Percentiles rank a stretch among this genome's conserved stretches.
These are phyloP conservation scores for Andrena bicolor DNA, from an alignment of 2,888 invertebrate genomes.

Conservation along the genomic window DNA sequence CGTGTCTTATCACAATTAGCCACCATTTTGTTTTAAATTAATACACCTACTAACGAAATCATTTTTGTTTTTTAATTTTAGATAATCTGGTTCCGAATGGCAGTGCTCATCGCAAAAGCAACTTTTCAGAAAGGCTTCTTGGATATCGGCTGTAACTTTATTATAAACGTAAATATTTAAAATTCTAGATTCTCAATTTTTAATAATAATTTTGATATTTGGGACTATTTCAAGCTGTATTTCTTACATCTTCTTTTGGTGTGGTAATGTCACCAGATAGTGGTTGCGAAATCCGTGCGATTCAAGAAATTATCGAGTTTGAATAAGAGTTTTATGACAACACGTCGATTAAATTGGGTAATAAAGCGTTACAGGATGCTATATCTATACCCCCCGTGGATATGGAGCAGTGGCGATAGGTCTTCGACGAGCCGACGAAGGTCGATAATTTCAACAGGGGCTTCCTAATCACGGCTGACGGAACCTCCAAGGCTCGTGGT, in stretches of 20 bases:
- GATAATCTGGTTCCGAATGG: no score
- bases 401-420: not conserved
- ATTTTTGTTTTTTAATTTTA: no score
- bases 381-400: not conserved
- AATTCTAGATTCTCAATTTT: no score
- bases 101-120: no score
- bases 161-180: no score
- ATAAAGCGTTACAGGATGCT: constrained; percentile 49
- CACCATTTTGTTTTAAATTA: no score
- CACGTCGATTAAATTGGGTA: constrained; percentile 43
- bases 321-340: constrained; percentile 12
- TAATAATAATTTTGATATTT: no score
- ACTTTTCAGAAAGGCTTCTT: no score
- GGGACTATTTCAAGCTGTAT: not conserved
- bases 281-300: not conserved
- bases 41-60: no score
- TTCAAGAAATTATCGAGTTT: constrained; percentile 8
- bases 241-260: not conserved
- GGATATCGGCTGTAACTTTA: no score
- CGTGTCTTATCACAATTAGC: no score
- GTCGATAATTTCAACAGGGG: constrained; percentile 53
- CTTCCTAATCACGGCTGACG: constrained; percentile 66
- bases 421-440: constrained; percentile 14
- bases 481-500: constrained; percentile 52
- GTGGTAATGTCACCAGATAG: not conserved